A percentile compares a stretch with the other conserved stretches of the same genome.
Conservation (phyloP, 2,888 invertebrate species). For the Xanthorhoe spadicearia region DNA sequence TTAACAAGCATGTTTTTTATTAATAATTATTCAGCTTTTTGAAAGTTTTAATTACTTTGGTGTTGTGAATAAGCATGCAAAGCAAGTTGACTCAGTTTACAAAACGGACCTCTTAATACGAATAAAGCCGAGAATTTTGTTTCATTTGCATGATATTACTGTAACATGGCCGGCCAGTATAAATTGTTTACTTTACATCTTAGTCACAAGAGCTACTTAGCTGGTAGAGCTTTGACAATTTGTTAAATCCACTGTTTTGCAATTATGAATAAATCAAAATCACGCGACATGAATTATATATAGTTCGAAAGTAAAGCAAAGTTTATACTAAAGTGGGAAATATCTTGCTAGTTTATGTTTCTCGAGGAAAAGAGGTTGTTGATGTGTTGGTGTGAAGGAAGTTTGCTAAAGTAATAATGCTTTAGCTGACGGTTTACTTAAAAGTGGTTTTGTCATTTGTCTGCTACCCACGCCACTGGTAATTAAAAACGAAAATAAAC, state of each 20-base stretch:
- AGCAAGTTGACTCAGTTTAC: no score
- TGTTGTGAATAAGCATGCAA: not conserved
- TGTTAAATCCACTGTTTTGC: slow-evolving; percentile 63
- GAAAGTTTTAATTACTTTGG: not conserved
- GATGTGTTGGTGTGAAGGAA: not conserved
- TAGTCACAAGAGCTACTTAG: slow-evolving; percentile 24
- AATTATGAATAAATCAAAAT: slow-evolving; percentile 62
- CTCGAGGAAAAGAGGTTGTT: not conserved
- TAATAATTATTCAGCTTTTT: no score
- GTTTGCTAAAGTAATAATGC: not conserved
- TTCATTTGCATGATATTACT: slow-evolving; percentile 21
- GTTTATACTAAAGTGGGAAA: slow-evolving; percentile 1
- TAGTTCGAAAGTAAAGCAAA: not conserved
- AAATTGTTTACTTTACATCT: slow-evolving; percentile 49
- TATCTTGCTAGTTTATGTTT: not conserved
- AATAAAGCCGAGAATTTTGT: slow-evolving; percentile 7
- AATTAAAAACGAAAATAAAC: slow-evolving; percentile 86
- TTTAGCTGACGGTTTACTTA: slow-evolving; percentile 13
- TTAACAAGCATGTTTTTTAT: no score
- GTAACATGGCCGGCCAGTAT: slow-evolving; percentile 31
- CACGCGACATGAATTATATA: slow-evolving; percentile 46
- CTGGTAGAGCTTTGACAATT: slow-evolving; percentile 55
- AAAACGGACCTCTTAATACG: not conserved
- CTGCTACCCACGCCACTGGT: slow-evolving; percentile 77
- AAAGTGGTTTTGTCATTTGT: slow-evolving; percentile 76